Base-by-base conservation (phyloP, 2,888 invertebrate genomes). In the Anticlea derivata region DNA sequence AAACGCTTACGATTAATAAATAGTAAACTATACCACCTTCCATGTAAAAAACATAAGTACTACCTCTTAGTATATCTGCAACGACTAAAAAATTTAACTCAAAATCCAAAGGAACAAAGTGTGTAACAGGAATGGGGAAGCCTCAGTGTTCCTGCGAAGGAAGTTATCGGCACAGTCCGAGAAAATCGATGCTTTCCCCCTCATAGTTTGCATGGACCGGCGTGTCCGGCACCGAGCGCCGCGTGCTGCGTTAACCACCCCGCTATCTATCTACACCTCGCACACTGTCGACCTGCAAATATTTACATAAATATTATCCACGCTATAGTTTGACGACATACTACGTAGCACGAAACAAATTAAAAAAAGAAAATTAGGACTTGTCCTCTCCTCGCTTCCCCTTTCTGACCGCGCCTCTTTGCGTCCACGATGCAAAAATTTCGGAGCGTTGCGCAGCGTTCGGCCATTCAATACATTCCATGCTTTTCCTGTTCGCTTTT, bases 171-270 rank as follows among this genome's bases (percentile, higher is more conserved):
- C 78, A 79, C 77, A 78, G 87, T 86, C 85, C 86, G 82, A 87
- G 86, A 85, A 88, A 88, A 89, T 89, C 89, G 85, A 88, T 89
- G 78, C 68, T 71, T 72, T 80, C 76, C 86, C 86, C 86, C 84
- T 83, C 83, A 86, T 88, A 88, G 88, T 89, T 89, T 89, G 89
- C 89, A 89, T 89, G 86, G 80, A 67, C 73, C 75, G 47, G 39
- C 66, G 70, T 75, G 80, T 76, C 78, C 80, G 69, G 63, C 27
- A 13, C 5, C 27, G 24, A 11, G 10, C 23, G 30, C 20, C 7
- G 31, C 31, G 22, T 24, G 37, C 44, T 51, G 39, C 49, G 37
- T 3, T 44, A 52, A 41, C 40, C 50, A 43, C 34, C 11, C 50
- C 47, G 52, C n/a, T n/a, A n/a, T n/a, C 65, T 57, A 60, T 57